phyloP scores from a whole-genome alignment of 2,113 vertebrate genomes.

The Dinomys branickii region DNA sequence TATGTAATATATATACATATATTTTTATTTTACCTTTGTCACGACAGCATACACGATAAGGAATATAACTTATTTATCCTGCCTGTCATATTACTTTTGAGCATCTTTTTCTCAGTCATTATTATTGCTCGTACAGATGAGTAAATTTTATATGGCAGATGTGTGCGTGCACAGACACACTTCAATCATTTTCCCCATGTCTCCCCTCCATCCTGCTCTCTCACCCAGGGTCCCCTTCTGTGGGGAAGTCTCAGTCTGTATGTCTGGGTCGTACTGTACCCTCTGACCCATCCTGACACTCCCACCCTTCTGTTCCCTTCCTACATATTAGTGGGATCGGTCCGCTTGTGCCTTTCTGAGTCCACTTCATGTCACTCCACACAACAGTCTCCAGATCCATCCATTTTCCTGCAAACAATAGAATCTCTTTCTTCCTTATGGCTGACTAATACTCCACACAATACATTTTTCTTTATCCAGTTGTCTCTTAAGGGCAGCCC shows the following conservation, averaged over 20 bases:
- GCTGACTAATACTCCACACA: too few species aligned
- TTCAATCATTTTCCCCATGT: rapidly evolving
- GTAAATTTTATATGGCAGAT: not conserved
- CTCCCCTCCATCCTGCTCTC: rapidly evolving
- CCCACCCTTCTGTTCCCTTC: not conserved
- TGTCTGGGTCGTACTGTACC: not conserved
- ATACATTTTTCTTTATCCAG: too few species aligned
- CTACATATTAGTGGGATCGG: rapidly evolving
- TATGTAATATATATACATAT: not conserved
- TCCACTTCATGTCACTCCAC: too few species aligned
- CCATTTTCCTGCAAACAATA: not conserved
- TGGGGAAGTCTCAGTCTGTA: not conserved
- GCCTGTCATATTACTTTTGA: not conserved
- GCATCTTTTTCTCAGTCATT: not conserved
- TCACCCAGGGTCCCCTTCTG: not conserved
- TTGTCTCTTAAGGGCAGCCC: not conserved
- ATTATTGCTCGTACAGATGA: not conserved
- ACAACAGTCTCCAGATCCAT: not conserved
- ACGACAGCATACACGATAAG: not conserved
- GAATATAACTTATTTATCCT: not conserved
- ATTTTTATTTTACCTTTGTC: not conserved
- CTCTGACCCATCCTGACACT: not conserved
- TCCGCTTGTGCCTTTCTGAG: not conserved
- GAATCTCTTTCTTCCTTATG: not conserved
- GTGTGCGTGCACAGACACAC: rapidly evolving